A percentile compares a stretch with the other conserved stretches of the same genome.
These are phyloP conservation scores for Wiebesia pumilae DNA, from an alignment of 1,140 invertebrate genomes.

Conservation along the genomic window DNA sequence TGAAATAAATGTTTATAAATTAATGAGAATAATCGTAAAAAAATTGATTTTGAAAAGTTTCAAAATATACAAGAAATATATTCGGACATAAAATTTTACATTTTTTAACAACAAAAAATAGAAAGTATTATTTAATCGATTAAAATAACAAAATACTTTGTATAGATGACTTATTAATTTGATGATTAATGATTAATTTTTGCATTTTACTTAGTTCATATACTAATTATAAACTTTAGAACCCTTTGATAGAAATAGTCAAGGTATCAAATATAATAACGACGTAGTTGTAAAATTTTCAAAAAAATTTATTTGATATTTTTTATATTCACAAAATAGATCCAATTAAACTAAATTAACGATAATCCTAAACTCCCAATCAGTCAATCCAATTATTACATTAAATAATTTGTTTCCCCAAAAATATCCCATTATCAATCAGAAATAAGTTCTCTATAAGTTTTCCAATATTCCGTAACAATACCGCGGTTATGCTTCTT, in stretches of 20 bases:
- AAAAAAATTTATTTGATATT: background rate
- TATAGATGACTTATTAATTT: too few relatives aligned
- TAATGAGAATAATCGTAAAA: too few relatives aligned
- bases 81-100: too few relatives aligned
- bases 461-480: constrained; percentile 1
- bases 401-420: constrained; percentile 23
- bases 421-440: constrained; percentile 2
- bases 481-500: background rate
- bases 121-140: too few relatives aligned
- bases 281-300: background rate
- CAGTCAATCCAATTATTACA: constrained; percentile 5
- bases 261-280: background rate
- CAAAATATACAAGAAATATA: too few relatives aligned
- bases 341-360: background rate
- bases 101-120: too few relatives aligned
- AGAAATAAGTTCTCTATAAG: background rate
- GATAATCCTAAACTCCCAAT: background rate
- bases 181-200: too few relatives aligned
- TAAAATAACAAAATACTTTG: too few relatives aligned
- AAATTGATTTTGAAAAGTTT: too few relatives aligned
- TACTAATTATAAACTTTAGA: background rate
- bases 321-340: background rate
- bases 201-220: background rate
- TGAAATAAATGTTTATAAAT: too few relatives aligned
- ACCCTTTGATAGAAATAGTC: background rate